These are phyloP conservation scores for Kradibia gibbosae DNA, from an alignment of 1,140 invertebrate genomes.

Conservation along the genomic window DNA sequence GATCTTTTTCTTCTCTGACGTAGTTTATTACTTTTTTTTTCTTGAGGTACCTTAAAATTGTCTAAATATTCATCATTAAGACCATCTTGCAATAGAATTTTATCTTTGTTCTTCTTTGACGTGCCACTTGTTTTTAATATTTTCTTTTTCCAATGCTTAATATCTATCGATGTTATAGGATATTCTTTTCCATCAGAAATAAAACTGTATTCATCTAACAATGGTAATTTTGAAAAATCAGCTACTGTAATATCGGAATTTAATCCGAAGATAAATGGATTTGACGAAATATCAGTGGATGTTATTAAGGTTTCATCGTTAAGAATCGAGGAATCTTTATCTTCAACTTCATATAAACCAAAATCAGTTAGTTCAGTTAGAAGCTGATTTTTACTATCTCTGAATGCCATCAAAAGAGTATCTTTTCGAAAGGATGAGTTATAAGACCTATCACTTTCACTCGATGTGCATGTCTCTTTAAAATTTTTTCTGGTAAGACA, in stretches of 20 bases:
- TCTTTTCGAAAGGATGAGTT: constrained; percentile 32
- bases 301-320: constrained; percentile 29
- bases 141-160: constrained; percentile 30
- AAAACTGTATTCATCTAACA: constrained; percentile 27
- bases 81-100: neutral
- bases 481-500: constrained; percentile 50
- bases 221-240: constrained; percentile 26
- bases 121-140: constrained; percentile 23
- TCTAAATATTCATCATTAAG: neutral
- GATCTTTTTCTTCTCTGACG: constrained; percentile 38
- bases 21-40: constrained; percentile 4
- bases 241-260: constrained; percentile 26
- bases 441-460: constrained; percentile 18
- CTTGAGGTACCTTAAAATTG: neutral
- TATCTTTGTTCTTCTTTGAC: constrained; percentile 7
- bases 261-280: constrained; percentile 24
- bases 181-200: constrained; percentile 17
- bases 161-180: constrained; percentile 10
- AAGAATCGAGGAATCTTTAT: constrained; percentile 7
- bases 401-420: constrained; percentile 15
- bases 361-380: constrained; percentile 30
- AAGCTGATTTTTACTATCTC: constrained; percentile 30
- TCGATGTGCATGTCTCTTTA: constrained; percentile 16
- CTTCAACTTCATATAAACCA: constrained; percentile 19
- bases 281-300: neutral